Conservation (phyloP, 2,113 vertebrate species). For the Dasyornis broadbenti region DNA sequence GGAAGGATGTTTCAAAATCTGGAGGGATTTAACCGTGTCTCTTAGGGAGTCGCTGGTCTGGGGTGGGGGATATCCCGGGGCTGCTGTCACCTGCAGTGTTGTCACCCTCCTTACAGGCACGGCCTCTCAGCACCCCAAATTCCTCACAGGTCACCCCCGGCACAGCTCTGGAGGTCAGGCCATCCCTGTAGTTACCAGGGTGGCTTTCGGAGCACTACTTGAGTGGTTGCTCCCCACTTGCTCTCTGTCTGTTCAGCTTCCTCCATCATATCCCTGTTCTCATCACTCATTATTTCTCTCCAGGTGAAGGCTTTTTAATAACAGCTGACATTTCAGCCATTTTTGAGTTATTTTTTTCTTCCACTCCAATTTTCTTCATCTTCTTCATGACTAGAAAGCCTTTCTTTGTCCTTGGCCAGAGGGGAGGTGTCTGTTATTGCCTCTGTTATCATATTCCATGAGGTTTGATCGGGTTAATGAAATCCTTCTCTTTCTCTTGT, state of each 20-base stretch:
- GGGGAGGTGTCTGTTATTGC: not conserved
- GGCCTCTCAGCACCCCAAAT: not conserved
- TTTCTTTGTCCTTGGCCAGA: slow-evolving; percentile 20
- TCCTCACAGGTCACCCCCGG: not conserved
- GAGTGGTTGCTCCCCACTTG: not conserved
- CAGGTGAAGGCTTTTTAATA: slow-evolving; percentile 26
- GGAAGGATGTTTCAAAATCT: not conserved
- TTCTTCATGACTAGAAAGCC: not conserved
- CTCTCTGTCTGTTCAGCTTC: not conserved
- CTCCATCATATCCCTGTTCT: not conserved
- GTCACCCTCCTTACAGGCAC: accelerated
- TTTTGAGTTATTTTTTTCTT: slow-evolving; percentile 13
- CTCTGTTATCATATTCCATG: slow-evolving; percentile 3
- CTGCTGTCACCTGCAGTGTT: not conserved
- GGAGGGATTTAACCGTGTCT: accelerated
- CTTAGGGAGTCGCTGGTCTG: accelerated
- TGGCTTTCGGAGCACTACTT: not conserved
- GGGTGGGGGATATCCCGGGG: no score
- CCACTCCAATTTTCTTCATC: not conserved
- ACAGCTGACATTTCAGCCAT: not conserved
- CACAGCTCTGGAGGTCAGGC: not conserved
- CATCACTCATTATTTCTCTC: not conserved
- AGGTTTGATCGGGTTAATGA: not conserved
- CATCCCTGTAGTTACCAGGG: not conserved
- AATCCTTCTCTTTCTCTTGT: not conserved